phyloP scores from a whole-genome alignment of 2,888 invertebrate species.

The Eristalis tenax region DNA sequence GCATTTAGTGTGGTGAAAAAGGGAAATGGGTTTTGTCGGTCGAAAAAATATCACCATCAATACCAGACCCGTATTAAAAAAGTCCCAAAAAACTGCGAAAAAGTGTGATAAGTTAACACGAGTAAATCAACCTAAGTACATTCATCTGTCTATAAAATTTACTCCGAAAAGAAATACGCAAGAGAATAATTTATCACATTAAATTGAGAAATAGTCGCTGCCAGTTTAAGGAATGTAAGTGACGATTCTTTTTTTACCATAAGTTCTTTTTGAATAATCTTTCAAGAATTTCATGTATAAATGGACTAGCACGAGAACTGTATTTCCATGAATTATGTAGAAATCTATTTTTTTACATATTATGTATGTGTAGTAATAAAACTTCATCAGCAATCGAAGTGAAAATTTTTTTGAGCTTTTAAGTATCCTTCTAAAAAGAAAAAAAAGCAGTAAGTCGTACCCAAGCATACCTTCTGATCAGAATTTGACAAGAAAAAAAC shows the following conservation, averaged over 20 bases:
- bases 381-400: background rate
- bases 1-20: slow-evolving; percentile 75
- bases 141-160: slow-evolving; percentile 55
- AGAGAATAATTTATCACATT: slow-evolving; percentile 30
- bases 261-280: slow-evolving; percentile 6
- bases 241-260: slow-evolving; percentile 30
- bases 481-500: slow-evolving; percentile 26
- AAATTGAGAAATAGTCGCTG: slow-evolving; percentile 41
- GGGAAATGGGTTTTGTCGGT: slow-evolving; percentile 68
- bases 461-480: slow-evolving; percentile 12
- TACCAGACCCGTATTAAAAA: slow-evolving; percentile 64
- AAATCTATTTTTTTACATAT: slow-evolving; percentile 16
- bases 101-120: slow-evolving; percentile 59
- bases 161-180: slow-evolving; percentile 43
- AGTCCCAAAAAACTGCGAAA: slow-evolving; percentile 48
- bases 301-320: background rate
- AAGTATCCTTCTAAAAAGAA: background rate
- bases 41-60: slow-evolving; percentile 53
- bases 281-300: slow-evolving; percentile 16
- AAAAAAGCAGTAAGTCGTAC: slow-evolving; percentile 1
- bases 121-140: slow-evolving; percentile 62
- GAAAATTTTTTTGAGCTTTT: background rate
- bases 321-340: background rate
- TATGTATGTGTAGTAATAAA: slow-evolving; percentile 6
- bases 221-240: slow-evolving; percentile 67